Evolutionary conservation across 2,797 vertebrate genomes (phyloP), one percentile per base, ranked within the genome.

Genomic region (Lindbergichthys nudifrons): DNA sequence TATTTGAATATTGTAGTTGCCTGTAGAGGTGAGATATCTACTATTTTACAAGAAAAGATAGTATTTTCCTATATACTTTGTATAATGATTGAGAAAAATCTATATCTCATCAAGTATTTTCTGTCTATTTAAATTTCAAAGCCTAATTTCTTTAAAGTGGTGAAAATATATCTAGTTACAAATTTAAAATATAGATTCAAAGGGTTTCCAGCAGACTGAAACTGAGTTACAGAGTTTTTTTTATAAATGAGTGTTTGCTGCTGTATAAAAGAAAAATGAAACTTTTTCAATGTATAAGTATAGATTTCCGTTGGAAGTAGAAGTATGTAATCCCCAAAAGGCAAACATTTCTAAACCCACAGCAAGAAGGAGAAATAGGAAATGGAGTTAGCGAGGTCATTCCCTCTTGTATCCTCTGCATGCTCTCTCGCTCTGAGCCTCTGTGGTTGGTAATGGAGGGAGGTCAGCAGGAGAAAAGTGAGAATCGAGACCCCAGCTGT

Each of bases 401-500:
- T 70, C 36, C 43, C 30, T 53, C 42, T 51, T 60, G 23, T 36
- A 65, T 74, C 45, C 21, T 10, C 18, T 32, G 42, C 52, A 18
- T 67, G 46, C 41, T 42, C 47, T 54, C 3, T 58, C 16, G 10
- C 19, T 32, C 62, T 39, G 36, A 39, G 15, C 54, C 16, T 62
- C 63, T 57, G 32, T 61, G 45, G 18, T 26, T n/a, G 51, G 66
- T 76, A 75, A 75, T 43, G 9, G 65, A 66, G 23, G 74, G 66
- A 83, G 81, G 87, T 82, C 86, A 79, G 63, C 32, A 6, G 36
- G 52, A 79, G 73, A 57, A 88, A 83, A 84, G 84, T 79, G 73
- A 81, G 64, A 79, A 80, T 74, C 61, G 21, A 65, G 87, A 83
- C 63, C 79, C 81, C 88, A 90, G 83, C 87, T 92, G 88, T 79